Conservation (phyloP, 2,113 vertebrate species). For the Dipodomys stephensi region DNA sequence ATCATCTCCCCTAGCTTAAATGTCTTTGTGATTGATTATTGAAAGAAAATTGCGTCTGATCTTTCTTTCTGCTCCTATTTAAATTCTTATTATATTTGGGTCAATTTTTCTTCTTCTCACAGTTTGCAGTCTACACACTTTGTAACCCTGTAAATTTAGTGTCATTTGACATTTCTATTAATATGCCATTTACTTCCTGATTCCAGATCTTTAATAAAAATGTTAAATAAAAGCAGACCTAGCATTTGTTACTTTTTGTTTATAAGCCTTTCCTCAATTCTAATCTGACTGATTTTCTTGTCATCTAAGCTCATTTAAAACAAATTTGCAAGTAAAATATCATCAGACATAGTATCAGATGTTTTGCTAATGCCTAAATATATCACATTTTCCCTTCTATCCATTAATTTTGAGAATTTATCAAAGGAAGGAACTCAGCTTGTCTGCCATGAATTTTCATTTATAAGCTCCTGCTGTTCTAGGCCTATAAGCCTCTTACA, state of each 20-base stretch:
- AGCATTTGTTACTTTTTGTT: constrained; percentile 77
- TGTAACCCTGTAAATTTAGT: constrained; percentile 64
- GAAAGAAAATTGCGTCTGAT: constrained; percentile 20
- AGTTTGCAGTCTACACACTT: constrained; percentile 60
- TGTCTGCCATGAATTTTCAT: constrained; percentile 79
- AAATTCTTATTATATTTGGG: neutral
- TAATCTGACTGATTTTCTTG: constrained; percentile 82
- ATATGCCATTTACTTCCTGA: constrained; percentile 61
- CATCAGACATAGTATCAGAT: constrained; percentile 80
- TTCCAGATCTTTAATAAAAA: constrained; percentile 77
- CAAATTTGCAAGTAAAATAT: constrained; percentile 85
- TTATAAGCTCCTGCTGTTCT: constrained; percentile 69
- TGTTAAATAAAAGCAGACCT: constrained; percentile 75
- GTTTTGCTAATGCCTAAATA: constrained; percentile 80
- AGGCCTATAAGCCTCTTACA: neutral
- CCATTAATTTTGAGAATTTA: constrained; percentile 80
- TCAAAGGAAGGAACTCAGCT: constrained; percentile 76
- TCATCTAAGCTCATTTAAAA: constrained; percentile 81
- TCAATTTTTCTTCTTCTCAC: neutral
- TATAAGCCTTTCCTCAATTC: constrained; percentile 74
- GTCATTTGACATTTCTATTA: constrained; percentile 71
- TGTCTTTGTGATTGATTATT: neutral
- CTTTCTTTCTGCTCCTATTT: constrained; percentile 46
- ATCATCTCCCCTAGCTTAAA: neutral
- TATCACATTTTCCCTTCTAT: constrained; percentile 70